These are phyloP conservation scores for Heterotis niloticus DNA, from an alignment of 2,113 vertebrate species.

Conservation along the genomic window DNA sequence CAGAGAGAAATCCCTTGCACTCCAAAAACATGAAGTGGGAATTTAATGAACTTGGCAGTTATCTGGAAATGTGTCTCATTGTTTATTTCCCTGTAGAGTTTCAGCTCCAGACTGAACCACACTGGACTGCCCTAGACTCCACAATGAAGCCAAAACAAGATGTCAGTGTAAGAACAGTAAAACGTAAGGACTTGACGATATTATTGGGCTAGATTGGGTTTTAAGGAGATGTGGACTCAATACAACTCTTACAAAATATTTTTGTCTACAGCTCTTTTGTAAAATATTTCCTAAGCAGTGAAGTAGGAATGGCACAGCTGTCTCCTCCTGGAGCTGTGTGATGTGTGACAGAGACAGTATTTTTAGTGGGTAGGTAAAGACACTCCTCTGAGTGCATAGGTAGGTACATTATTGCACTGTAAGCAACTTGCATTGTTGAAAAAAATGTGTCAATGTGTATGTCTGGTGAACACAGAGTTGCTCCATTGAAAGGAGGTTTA, in stretches of 20 bases:
- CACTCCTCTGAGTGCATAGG: too few relatives aligned
- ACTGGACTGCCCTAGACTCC: background rate
- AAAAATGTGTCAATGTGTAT: background rate
- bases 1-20: conserved; percentile 39
- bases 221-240: background rate
- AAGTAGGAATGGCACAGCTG: background rate
- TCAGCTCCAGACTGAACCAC: background rate
- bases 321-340: background rate
- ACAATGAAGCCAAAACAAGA: too few relatives aligned
- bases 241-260: background rate
- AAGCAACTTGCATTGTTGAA: background rate
- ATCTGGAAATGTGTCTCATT: conserved; percentile 52
- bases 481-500: conserved; percentile 4
- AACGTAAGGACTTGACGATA: too few relatives aligned
- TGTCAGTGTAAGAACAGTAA: background rate
- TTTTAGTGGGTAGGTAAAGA: too few relatives aligned
- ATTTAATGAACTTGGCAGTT: conserved; percentile 58
- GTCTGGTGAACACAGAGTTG: too few relatives aligned
- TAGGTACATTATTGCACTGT: background rate
- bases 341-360: background rate
- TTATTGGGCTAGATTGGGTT: background rate
- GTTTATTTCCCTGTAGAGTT: conserved; percentile 38
- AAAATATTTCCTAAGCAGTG: background rate
- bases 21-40: conserved; percentile 49
- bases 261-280: background rate